Percentiles rank a stretch among this genome's conserved stretches.
Evolutionary conservation across 2,888 invertebrate species (phyloP).

Genomic region (Epirrhoe alternata): DNA sequence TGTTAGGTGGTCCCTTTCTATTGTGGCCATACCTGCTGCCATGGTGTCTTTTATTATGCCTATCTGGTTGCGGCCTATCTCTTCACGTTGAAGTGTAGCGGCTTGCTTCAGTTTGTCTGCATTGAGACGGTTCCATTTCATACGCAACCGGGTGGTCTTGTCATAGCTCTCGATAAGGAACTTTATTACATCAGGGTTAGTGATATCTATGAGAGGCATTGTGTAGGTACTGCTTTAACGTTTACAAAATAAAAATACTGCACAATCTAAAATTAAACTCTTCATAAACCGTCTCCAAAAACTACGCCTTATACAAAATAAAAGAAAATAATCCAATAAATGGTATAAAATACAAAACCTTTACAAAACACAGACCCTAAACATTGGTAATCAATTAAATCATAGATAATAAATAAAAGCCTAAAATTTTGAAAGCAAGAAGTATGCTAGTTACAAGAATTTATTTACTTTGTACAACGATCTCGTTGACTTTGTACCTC

Average conservation of each 20-base stretch:
- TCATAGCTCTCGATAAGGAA: slow-evolving; percentile 62
- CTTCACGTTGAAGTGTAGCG: slow-evolving; percentile 52
- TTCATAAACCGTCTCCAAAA: slow-evolving; percentile 8
- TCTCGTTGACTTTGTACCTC: no score
- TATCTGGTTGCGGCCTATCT: slow-evolving; percentile 51
- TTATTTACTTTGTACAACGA: no score
- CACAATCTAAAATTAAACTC: slow-evolving; percentile 11
- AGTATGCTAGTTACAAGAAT: no score
- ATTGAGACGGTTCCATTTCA: slow-evolving; percentile 55
- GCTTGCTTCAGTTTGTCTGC: slow-evolving; percentile 51
- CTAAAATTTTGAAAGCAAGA: no score
- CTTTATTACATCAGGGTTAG: slow-evolving; percentile 57
- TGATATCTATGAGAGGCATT: slow-evolving; percentile 60
- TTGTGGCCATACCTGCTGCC: slow-evolving; percentile 51
- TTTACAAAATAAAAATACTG: slow-evolving; percentile 15
- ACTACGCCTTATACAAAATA: not conserved
- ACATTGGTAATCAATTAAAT: no score
- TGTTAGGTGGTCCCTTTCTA: slow-evolving; percentile 49
- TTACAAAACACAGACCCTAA: no score
- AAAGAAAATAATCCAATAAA: not conserved
- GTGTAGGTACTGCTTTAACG: slow-evolving; percentile 17
- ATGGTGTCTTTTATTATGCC: slow-evolving; percentile 43
- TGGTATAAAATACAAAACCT: no score
- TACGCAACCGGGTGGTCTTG: slow-evolving; percentile 56
- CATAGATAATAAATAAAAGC: no score